A percentile compares a stretch with the other conserved stretches of the same genome.
Evolutionary conservation across 2,888 invertebrate species (phyloP).

Genomic region (Muschampia plurimacula): DNA sequence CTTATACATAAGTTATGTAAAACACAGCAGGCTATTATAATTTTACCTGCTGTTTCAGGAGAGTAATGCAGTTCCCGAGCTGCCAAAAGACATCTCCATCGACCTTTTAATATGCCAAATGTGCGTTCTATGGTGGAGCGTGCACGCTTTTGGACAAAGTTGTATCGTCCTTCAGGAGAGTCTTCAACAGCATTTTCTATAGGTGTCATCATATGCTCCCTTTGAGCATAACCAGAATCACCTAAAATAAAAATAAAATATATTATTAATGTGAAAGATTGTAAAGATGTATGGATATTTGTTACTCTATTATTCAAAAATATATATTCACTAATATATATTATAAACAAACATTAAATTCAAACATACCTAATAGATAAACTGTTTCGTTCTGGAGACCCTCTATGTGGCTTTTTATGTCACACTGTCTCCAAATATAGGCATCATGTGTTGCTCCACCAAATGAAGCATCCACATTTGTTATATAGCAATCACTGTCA

Average conservation of each 20-base stretch:
- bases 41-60: slow-evolving; percentile 7
- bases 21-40: background rate
- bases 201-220: slow-evolving; percentile 8
- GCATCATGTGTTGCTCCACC: slow-evolving; percentile 8
- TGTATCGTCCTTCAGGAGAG: slow-evolving; percentile 2
- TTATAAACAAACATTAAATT: background rate
- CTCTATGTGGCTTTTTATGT: slow-evolving; percentile 3
- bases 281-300: background rate
- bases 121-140: slow-evolving; percentile 6
- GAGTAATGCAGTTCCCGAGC: background rate
- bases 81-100: slow-evolving; percentile 4
- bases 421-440: background rate
- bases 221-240: background rate
- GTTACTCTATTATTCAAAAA: background rate
- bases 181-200: background rate
- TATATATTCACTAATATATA: background rate
- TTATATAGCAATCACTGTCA: slow-evolving; percentile 37
- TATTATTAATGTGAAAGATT: background rate
- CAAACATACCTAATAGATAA: background rate
- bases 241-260: background rate
- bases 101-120: background rate
- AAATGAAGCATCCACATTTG: slow-evolving; percentile 6
- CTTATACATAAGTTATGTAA: slow-evolving; percentile 4
- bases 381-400: background rate
- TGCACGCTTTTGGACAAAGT: slow-evolving; percentile 5